Base-by-base conservation (phyloP, 2,113 vertebrate genomes). In the Tupaia tana region DNA sequence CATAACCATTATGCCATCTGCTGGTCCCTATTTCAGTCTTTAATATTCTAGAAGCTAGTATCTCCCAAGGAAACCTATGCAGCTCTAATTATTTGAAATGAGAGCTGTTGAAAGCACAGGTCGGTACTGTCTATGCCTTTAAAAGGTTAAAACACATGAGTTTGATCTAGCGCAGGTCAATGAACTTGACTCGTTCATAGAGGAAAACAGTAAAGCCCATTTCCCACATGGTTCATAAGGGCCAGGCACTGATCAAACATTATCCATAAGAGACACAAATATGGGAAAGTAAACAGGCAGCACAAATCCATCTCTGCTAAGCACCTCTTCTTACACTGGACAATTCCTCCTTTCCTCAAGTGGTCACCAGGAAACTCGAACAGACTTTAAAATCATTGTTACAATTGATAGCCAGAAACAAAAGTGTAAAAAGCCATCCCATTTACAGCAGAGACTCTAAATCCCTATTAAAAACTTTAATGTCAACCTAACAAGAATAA, bases 121-220 rank as follows among this genome's bases (percentile, higher is more conserved):
- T 96, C 67, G 91, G 34, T 83, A 59, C 80, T 90, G 67, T 15
- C 87, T 80, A 56, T 80, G 75, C 75, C 91, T 90, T 91, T 87
- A 87, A 66, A 74, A 75, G 58, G 12, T 54, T 94, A 87, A 94
- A 93, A 81, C 73, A 74, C 78, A 86, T 74, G 54, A 43, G 71
- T 95, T 96, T 81, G 59, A 70, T 84, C 31, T 71, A 64, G 90
- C 15, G 29, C 22, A 95, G 88, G 81, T 93, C 92, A 92, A 89
- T 97, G 89, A 95, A 95, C 59, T 78, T 93, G 92, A 91, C 73
- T 97, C 90, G 90, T 92, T 93, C 69, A 71, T 12, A 90, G 31
- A 89, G 66, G 64, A 85, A 95, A 94, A 95, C 18, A 20, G 43
- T 86, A 93, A 96, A 87, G 9, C 58, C 34, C 85, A 90, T 56